phyloP scores from a whole-genome alignment of 2,888 invertebrate genomes.

The Eilema griseolum region DNA sequence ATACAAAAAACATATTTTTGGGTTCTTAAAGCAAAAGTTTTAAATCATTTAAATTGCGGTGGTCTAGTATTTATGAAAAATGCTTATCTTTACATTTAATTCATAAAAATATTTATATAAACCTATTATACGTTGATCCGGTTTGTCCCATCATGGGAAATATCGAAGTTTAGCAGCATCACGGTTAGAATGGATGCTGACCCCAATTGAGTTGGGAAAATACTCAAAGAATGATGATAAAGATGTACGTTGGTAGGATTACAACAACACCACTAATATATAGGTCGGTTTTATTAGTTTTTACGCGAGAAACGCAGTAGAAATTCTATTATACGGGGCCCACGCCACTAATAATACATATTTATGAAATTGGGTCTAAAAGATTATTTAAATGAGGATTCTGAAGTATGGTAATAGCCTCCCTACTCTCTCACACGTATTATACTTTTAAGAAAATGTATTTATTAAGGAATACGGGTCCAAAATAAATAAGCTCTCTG shows the following conservation, averaged over 20 bases:
- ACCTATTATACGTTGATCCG: too few species aligned
- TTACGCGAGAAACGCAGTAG: neutral
- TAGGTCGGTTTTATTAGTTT: neutral
- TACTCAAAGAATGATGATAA: too few species aligned
- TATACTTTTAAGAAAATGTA: neutral
- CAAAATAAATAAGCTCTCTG: neutral
- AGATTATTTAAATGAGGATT: slow-evolving; percentile 4
- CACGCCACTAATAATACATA: neutral
- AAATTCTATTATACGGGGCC: neutral
- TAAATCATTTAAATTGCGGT: too few species aligned
- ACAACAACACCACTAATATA: neutral
- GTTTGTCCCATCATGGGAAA: too few species aligned
- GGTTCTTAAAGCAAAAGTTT: too few species aligned
- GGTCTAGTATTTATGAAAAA: too few species aligned
- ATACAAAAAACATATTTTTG: too few species aligned
- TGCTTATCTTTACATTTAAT: too few species aligned
- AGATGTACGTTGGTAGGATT: neutral
- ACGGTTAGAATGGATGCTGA: too few species aligned
- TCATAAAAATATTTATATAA: too few species aligned
- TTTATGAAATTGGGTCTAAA: slow-evolving; percentile 1
- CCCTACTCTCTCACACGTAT: neutral
- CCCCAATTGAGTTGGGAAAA: too few species aligned
- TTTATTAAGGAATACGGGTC: neutral
- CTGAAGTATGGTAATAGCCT: slow-evolving; percentile 3
- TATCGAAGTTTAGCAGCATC: too few species aligned